These are phyloP conservation scores for Alcis repandata DNA, from an alignment of 2,888 invertebrate species.

Conservation along the genomic window DNA sequence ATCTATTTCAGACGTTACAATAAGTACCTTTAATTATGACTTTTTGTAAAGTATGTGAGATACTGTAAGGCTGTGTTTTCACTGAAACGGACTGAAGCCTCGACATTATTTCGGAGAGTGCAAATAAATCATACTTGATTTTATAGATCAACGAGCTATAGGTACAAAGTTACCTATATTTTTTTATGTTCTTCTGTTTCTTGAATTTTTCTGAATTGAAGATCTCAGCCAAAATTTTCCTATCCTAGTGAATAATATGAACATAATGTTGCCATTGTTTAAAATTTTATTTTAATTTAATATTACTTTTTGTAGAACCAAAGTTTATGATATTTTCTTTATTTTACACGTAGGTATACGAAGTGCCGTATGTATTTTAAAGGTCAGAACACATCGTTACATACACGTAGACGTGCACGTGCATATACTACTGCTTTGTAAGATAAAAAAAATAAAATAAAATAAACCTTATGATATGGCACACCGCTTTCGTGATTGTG, in stretches of 20 bases:
- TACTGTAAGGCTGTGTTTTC: neutral
- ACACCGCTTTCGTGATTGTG: no score
- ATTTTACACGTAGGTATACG: neutral
- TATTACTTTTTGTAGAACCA: conserved; percentile 21
- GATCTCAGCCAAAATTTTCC: conserved; percentile 5
- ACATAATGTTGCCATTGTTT: conserved; percentile 16
- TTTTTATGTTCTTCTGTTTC: neutral
- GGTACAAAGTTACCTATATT: neutral
- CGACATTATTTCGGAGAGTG: no score
- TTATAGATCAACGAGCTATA: no score
- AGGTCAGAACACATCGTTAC: no score
- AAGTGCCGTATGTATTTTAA: conserved; percentile 19
- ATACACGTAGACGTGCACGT: no score
- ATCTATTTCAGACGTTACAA: no score
- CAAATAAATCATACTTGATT: no score
- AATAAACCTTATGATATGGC: no score
- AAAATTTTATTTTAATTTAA: conserved; percentile 1
- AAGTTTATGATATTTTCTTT: conserved; percentile 20
- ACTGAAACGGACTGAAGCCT: no score
- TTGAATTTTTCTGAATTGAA: neutral
- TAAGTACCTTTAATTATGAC: no score
- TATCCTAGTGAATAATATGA: neutral
- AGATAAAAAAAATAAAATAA: no score
- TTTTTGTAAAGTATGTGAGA: neutral
- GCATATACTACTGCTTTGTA: no score